Evolutionary conservation across 2,888 invertebrate genomes (phyloP).

Genomic region (Octonoba sinensis): DNA sequence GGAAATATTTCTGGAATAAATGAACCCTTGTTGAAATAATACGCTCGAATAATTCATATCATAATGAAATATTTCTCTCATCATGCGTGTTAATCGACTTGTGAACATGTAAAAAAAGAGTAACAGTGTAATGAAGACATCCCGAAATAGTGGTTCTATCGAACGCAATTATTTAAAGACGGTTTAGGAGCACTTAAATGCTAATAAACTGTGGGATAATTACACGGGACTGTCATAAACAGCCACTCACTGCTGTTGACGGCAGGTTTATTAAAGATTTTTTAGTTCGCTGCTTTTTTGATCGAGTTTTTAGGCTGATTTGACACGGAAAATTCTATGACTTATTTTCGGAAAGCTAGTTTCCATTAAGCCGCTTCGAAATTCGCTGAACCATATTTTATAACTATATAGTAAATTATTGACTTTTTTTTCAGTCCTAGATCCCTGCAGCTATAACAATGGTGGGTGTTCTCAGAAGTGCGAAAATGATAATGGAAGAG

Average conservation of each 20-base stretch:
- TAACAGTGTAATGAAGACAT: conserved; percentile 22
- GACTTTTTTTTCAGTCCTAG: conserved; percentile 12
- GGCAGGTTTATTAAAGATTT: neutral
- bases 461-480: conserved; percentile 74
- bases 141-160: conserved; percentile 26
- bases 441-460: conserved; percentile 71
- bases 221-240: conserved; percentile 46
- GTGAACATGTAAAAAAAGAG: conserved; percentile 20
- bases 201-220: conserved; percentile 32
- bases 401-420: neutral
- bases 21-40: conserved; percentile 9
- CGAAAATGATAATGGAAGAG: conserved; percentile 69
- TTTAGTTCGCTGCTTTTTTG: too few species aligned
- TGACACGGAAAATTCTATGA: too few species aligned
- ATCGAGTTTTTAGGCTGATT: too few species aligned
- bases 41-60: conserved; percentile 35
- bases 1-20: neutral
- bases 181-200: conserved; percentile 27
- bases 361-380: too few species aligned
- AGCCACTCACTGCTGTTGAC: conserved; percentile 22
- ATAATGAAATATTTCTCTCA: conserved; percentile 35
- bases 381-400: neutral
- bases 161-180: conserved; percentile 25
- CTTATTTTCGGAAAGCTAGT: too few species aligned
- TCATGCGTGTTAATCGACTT: conserved; percentile 15